Base-by-base conservation (phyloP, 2,113 vertebrate species). In the Prunella himalayana region DNA sequence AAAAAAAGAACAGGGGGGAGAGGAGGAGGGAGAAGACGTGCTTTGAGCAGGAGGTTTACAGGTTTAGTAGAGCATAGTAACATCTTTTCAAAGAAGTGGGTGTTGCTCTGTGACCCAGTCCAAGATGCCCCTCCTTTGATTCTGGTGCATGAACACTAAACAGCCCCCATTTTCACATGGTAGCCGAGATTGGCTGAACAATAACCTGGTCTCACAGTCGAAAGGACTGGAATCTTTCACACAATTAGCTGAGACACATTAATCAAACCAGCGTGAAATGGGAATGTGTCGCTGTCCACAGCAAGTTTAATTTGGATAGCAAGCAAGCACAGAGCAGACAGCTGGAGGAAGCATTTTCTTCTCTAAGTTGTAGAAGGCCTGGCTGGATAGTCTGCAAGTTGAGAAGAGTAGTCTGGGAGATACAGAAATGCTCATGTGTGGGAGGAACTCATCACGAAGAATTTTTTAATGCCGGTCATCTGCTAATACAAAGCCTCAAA, bases 1-100 rank as follows among this genome's bases (percentile, higher is more conserved):
- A 35, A 60, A 57, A 94, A 97, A 93, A 88, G 80, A 86, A 35
- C 41, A 90, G 69, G 69, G 97, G 96, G 79, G 85, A 92, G 73
- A 89, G 86, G 70, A 97, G 97, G 94, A 95, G 92, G 86, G 90
- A 77, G 71, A 97, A 96, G 92, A 95, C 45, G 81, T 89, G 96
- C 94, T 98, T 98, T 97, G 92, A 97, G 97, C 90, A 91, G 68
- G 92, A 96, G 95, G 96, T 97, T 98, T 98, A 97, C 97, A 97
- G 98, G 97, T 97, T 98, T 98, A 98, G 97, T 91, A 98, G 98
- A 98, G 98, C 98, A 98, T 98, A 97, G 98, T 98, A 98, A 98
- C 97, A 92, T 97, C 95, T 95, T 96, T 98, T 98, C 97, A 98
- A 98, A 98, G 98, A 97, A 98, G 97, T 98, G 98, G 97, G 98